A percentile compares a stretch with the other conserved stretches of the same genome.
Conservation (phyloP, 2,797 vertebrate genomes). For the Euphonia xanthogaster region DNA sequence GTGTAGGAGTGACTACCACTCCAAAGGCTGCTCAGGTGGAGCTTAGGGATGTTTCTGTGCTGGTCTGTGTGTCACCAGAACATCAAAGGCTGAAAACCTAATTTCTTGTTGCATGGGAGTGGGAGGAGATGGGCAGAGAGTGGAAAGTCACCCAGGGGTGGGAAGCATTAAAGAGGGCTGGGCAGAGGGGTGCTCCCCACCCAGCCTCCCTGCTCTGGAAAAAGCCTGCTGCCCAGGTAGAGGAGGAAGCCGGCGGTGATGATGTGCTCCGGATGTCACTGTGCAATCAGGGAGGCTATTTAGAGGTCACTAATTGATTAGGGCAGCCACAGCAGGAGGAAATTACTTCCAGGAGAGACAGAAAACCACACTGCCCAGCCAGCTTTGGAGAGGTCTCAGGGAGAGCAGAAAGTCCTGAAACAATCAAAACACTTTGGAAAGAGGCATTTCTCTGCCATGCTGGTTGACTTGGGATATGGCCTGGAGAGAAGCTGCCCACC, state of each 20-base stretch:
- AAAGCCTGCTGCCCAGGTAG: neutral
- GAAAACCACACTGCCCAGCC: neutral
- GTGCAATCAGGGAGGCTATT: constrained; percentile 33
- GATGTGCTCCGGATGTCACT: neutral
- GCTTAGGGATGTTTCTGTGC: neutral
- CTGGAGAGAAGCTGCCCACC: neutral
- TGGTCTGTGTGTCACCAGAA: neutral
- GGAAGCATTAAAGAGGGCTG: constrained; percentile 11
- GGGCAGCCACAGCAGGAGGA: constrained; percentile 34
- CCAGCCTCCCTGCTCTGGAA: neutral
- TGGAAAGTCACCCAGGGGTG: neutral
- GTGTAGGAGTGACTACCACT: neutral
- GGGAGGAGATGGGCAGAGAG: neutral
- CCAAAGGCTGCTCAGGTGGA: neutral
- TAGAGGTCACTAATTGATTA: constrained; percentile 42
- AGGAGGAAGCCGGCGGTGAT: constrained; percentile 3
- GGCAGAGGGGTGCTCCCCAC: neutral
- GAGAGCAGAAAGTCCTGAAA: neutral
- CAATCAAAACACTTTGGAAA: neutral
- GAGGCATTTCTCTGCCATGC: neutral
- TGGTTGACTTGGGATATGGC: neutral
- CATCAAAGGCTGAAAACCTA: neutral
- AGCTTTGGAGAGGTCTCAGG: neutral
- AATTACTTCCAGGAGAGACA: constrained; percentile 28
- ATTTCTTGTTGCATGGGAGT: neutral